Percentiles rank a stretch among this genome's conserved stretches.
These are phyloP conservation scores for Otolemur garnettii DNA, from an alignment of 2,113 vertebrate species.

Conservation along the genomic window DNA sequence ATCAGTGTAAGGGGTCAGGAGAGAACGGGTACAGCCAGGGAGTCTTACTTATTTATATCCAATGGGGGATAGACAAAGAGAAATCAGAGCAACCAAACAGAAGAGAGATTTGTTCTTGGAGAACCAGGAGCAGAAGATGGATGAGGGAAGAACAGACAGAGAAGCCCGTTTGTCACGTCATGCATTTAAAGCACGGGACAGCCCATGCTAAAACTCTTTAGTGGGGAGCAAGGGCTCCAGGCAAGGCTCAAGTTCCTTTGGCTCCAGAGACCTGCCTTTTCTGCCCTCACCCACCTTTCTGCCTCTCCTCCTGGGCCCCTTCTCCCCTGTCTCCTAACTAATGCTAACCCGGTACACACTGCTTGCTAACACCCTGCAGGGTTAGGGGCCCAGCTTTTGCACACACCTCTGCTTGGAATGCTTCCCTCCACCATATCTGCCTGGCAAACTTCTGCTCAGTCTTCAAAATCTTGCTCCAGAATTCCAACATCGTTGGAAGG, in stretches of 20 bases:
- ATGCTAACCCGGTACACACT: neutral
- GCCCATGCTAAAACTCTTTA: slow-evolving; percentile 32
- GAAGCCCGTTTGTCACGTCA: slow-evolving; percentile 41
- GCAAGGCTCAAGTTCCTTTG: neutral
- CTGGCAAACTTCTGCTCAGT: neutral
- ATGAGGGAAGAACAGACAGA: slow-evolving; percentile 12
- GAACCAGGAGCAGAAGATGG: neutral
- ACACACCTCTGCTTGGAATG: neutral
- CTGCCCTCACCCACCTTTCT: neutral
- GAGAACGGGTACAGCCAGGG: neutral
- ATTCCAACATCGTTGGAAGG: slow-evolving; percentile 27
- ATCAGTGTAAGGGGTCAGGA: neutral
- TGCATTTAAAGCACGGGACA: slow-evolving; percentile 52
- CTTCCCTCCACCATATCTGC: neutral
- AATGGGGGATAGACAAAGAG: neutral
- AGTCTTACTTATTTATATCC: neutral
- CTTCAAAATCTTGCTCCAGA: neutral
- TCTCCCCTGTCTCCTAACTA: neutral
- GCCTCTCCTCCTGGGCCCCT: neutral
- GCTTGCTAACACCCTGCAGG: neutral
- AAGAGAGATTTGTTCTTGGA: slow-evolving; percentile 6
- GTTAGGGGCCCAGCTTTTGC: neutral
- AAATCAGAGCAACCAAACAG: neutral
- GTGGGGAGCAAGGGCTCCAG: slow-evolving; percentile 28
- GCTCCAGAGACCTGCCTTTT: neutral